A percentile compares a stretch with the other conserved stretches of the same genome.
Evolutionary conservation across 2,888 invertebrate species (phyloP).

Genomic region (Parochlus steinenii): DNA sequence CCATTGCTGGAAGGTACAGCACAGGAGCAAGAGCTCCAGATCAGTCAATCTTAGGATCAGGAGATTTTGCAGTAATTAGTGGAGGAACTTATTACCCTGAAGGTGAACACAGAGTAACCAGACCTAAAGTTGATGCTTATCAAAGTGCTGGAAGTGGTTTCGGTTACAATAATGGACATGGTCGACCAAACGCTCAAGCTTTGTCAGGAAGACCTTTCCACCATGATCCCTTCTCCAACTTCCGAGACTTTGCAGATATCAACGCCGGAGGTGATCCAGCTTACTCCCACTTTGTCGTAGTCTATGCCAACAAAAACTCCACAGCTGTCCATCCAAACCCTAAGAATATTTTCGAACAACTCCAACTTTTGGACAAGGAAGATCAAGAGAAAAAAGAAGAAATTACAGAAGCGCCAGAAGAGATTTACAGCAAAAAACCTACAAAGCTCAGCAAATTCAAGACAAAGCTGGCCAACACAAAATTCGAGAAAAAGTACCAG

Average conservation of each 20-base stretch:
- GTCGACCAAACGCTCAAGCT: conserved; percentile 36
- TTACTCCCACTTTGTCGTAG: conserved; percentile 69
- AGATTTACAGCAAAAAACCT: conserved; percentile 23
- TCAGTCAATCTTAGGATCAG: conserved; percentile 56
- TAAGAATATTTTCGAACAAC: conserved; percentile 70
- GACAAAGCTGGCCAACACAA: conserved; percentile 40
- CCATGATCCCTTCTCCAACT: conserved; percentile 75
- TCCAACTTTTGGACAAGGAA: conserved; percentile 46
- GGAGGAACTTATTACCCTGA: conserved; percentile 76
- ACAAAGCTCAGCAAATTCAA: conserved; percentile 38
- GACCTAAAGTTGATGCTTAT: too few species aligned
- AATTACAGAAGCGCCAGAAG: neutral
- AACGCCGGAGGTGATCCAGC: conserved; percentile 67
- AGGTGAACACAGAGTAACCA: conserved; percentile 40
- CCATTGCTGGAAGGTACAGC: conserved; percentile 11
- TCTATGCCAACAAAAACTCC: conserved; percentile 66
- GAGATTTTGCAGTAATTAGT: conserved; percentile 71
- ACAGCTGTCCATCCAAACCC: conserved; percentile 43
- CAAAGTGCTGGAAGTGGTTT: too few species aligned
- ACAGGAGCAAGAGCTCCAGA: conserved; percentile 27
- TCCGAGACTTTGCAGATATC: conserved; percentile 80
- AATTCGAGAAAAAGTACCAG: conserved; percentile 35
- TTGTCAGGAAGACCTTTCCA: conserved; percentile 31
- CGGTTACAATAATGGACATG: conserved; percentile 45
- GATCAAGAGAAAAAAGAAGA: conserved; percentile 2